These are phyloP conservation scores for Solen grandis DNA, from an alignment of 1,140 invertebrate species.

Conservation along the genomic window DNA sequence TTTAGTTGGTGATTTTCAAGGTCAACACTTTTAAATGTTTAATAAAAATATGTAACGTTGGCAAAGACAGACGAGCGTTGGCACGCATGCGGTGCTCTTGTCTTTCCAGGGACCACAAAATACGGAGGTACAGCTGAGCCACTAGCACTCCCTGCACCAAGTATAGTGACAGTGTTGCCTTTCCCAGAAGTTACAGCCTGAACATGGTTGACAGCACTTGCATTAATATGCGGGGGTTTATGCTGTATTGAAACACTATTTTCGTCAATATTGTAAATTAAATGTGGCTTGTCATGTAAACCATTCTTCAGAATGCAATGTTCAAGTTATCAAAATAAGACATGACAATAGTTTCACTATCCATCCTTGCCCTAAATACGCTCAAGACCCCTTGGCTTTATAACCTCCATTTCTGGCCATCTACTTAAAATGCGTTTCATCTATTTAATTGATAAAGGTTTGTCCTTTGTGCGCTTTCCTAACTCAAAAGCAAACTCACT, in stretches of 20 bases:
- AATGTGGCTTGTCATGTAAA: constrained; percentile 67
- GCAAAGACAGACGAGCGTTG: too few species aligned
- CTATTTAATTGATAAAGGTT: constrained; percentile 33
- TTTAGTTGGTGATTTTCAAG: too few species aligned
- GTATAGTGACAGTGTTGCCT: constrained; percentile 79
- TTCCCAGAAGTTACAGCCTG: constrained; percentile 75
- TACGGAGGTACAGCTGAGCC: too few species aligned
- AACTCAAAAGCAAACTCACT: constrained; percentile 1
- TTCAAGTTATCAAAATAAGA: constrained; percentile 9
- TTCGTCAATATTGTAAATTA: too few species aligned
- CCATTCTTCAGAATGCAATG: constrained; percentile 21
- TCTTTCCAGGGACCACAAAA: constrained; percentile 75
- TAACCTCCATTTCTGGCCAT: constrained; percentile 8
- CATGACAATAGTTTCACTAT: too few species aligned
- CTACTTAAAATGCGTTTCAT: neutral
- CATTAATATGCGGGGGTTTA: constrained; percentile 46
- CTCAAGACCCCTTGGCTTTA: constrained; percentile 22
- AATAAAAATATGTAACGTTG: too few species aligned
- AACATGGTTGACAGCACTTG: constrained; percentile 29
- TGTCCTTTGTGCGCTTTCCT: neutral
- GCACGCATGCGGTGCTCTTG: too few species aligned
- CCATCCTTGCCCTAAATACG: neutral
- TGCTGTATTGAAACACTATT: constrained; percentile 79
- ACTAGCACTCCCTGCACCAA: constrained; percentile 76
- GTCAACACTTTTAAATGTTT: too few species aligned